Conservation (phyloP, 2,113 vertebrate species). For the Tragulus kanchil region DNA sequence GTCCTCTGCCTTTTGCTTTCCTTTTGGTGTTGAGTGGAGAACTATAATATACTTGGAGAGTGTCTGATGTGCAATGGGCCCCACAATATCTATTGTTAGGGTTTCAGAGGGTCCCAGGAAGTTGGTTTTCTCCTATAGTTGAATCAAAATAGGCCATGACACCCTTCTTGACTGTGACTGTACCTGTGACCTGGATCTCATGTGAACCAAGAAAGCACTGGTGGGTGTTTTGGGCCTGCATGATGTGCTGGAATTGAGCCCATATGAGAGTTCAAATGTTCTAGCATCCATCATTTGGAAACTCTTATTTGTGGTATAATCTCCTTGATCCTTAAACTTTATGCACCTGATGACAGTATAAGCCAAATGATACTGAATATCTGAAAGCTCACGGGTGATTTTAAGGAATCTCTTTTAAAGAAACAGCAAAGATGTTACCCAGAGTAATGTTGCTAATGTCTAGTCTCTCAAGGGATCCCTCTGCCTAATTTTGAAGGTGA, state of each 20-base stretch:
- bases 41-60: neutral
- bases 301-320: neutral
- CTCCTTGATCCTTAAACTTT: slow-evolving; percentile 15
- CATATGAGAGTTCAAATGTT: neutral
- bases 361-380: neutral
- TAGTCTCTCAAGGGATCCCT: neutral
- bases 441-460: neutral
- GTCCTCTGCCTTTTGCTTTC: slow-evolving; percentile 50
- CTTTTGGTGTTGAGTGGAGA: slow-evolving; percentile 46
- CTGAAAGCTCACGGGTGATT: neutral
- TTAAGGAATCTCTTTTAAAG: slow-evolving; percentile 32
- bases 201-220: neutral
- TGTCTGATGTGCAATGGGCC: neutral
- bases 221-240: neutral
- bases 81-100: neutral
- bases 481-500: slow-evolving; percentile 13
- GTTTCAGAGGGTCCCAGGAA: neutral
- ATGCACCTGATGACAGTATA: neutral
- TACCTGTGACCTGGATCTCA: neutral
- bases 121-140: neutral
- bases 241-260: neutral
- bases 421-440: neutral
- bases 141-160: neutral
- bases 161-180: neutral
- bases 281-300: neutral